Percentiles rank a stretch among this genome's conserved stretches.
These are phyloP conservation scores for Phalera bucephala DNA, from an alignment of 2,888 invertebrate genomes.

Conservation along the genomic window DNA sequence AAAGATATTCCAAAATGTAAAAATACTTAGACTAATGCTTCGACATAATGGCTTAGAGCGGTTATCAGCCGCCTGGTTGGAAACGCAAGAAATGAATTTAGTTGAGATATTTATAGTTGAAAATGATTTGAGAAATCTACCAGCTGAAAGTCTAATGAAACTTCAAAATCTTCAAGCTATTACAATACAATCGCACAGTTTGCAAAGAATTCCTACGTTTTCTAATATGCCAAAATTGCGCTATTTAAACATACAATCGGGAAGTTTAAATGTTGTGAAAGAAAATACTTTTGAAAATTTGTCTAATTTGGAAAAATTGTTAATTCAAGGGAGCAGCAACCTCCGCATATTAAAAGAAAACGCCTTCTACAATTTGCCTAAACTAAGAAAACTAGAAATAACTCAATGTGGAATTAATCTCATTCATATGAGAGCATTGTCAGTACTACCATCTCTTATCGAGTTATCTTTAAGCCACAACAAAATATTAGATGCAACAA, in stretches of 20 bases:
- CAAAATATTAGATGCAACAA: conserved; percentile 89
- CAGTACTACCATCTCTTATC: conserved; percentile 86
- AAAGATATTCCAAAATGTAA: conserved; percentile 89
- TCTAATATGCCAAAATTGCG: conserved; percentile 87
- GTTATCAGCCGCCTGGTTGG: conserved; percentile 91
- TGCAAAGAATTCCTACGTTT: conserved; percentile 90
- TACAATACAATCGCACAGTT: conserved; percentile 89
- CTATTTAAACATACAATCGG: conserved; percentile 89
- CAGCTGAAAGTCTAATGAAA: conserved; percentile 89
- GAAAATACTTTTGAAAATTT: conserved; percentile 88
- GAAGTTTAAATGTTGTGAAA: conserved; percentile 85
- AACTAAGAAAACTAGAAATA: conserved; percentile 88
- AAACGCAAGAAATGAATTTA: conserved; percentile 88
- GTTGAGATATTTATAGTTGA: conserved; percentile 94
- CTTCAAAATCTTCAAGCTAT: conserved; percentile 91
- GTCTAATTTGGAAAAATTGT: conserved; percentile 88
- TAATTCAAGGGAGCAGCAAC: conserved; percentile 87
- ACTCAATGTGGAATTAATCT: conserved; percentile 89
- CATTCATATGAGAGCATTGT: conserved; percentile 90
- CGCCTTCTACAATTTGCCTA: conserved; percentile 86
- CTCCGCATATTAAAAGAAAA: conserved; percentile 88
- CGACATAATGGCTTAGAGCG: conserved; percentile 92
- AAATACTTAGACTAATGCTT: conserved; percentile 90
- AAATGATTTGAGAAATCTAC: conserved; percentile 90
- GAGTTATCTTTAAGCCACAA: conserved; percentile 89